Evolutionary conservation across 92 coral and sea anemone genomes (phyloP).

Genomic region (Zoanthus sansibaricus): DNA sequence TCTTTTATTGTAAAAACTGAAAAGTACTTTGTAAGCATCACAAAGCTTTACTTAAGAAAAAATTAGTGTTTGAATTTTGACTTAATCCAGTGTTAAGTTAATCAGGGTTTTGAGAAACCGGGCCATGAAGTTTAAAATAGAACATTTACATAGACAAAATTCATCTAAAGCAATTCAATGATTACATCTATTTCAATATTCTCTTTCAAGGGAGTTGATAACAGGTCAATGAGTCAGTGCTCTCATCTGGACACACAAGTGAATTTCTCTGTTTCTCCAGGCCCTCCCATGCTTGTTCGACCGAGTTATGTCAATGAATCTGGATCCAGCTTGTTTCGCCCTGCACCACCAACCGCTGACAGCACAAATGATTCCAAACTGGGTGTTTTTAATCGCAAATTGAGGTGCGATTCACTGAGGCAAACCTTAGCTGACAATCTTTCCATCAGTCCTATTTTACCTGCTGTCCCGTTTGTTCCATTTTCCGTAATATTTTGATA

Average conservation of each 20-base stretch:
- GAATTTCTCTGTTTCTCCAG: conserved; percentile 52
- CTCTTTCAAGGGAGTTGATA: conserved; percentile 11
- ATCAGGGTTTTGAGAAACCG: too few relatives aligned
- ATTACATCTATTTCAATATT: not conserved
- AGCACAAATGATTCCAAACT: conserved; percentile 55
- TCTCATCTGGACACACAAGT: conserved; percentile 71
- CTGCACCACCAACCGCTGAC: conserved; percentile 54
- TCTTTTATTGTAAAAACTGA: too few relatives aligned
- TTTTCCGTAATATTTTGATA: too few relatives aligned
- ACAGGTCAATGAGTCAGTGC: conserved; percentile 36
- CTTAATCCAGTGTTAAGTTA: too few relatives aligned
- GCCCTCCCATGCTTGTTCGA: conserved; percentile 70
- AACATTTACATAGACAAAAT: too few relatives aligned
- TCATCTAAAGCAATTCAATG: not conserved
- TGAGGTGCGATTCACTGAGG: conserved; percentile 31
- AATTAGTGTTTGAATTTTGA: too few relatives aligned
- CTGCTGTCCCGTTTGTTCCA: too few relatives aligned
- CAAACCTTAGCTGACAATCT: too few relatives aligned
- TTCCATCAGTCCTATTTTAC: too few relatives aligned
- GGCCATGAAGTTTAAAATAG: too few relatives aligned
- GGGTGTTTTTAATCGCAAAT: conserved; percentile 50
- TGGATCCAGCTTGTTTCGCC: conserved; percentile 68
- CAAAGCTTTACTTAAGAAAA: too few relatives aligned
- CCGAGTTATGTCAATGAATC: conserved; percentile 76
- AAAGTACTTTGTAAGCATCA: too few relatives aligned